Conservation (phyloP, 2,888 invertebrate species). For the Rugalucina vietnamica region DNA sequence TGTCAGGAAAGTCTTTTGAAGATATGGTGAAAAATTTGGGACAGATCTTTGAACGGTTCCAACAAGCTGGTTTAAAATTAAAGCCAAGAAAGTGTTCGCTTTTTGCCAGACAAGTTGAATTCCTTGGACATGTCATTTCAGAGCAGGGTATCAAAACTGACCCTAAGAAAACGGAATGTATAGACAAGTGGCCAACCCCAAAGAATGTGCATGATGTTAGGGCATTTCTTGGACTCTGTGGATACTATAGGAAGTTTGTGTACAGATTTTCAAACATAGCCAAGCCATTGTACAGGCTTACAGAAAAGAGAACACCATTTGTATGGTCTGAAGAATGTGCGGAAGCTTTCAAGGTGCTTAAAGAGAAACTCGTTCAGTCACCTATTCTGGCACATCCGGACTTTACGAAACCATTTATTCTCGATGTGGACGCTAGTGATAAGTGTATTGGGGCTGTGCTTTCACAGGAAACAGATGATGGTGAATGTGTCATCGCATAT, state of each 20-base stretch:
- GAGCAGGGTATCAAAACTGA: slow-evolving; percentile 19
- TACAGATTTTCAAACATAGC: slow-evolving; percentile 35
- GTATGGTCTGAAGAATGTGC: slow-evolving; percentile 38
- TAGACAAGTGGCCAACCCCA: slow-evolving; percentile 37
- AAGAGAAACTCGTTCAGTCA: neutral
- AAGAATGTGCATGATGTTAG: slow-evolving; percentile 28
- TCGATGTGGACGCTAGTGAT: too few relatives aligned
- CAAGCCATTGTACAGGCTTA: too few relatives aligned
- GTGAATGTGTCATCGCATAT: too few relatives aligned
- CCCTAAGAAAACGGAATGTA: slow-evolving; percentile 16
- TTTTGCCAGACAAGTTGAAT: slow-evolving; percentile 28
- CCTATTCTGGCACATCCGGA: neutral
- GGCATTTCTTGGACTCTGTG: slow-evolving; percentile 29
- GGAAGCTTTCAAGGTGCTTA: slow-evolving; percentile 23
- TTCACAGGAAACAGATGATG: too few relatives aligned
- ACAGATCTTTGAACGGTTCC: slow-evolving; percentile 35
- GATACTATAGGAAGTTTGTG: slow-evolving; percentile 43
- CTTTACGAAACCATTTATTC: neutral
- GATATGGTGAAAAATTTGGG: slow-evolving; percentile 21
- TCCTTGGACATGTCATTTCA: slow-evolving; percentile 42
- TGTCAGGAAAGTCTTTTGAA: slow-evolving; percentile 20
- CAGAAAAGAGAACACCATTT: slow-evolving; percentile 30
- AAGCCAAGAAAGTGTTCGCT: slow-evolving; percentile 46
- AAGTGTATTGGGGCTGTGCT: too few relatives aligned
- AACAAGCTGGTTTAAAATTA: slow-evolving; percentile 43